Percentiles rank a stretch among this genome's conserved stretches.
phyloP scores from a whole-genome alignment of 2,888 invertebrate genomes.

The Drosophila hamatofila region DNA sequence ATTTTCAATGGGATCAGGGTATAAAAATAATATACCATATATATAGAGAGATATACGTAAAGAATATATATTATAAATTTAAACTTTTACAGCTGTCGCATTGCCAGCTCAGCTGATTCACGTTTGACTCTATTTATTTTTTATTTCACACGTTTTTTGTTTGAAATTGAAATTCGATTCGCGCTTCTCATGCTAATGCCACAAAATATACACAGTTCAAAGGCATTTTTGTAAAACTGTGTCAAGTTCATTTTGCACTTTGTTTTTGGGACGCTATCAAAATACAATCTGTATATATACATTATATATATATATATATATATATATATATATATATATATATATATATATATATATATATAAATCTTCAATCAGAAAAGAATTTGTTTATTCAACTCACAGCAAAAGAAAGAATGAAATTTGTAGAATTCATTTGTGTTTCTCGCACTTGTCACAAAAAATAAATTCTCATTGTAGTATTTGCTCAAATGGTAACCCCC shows the following conservation, averaged over 20 bases:
- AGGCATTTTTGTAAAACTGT: constrained; percentile 48
- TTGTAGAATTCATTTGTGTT: constrained; percentile 29
- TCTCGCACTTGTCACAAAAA: constrained; percentile 23
- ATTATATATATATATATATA: constrained; percentile 16
- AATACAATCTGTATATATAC: constrained; percentile 36
- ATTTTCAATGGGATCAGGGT: too few species aligned
- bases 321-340: constrained; percentile 12
- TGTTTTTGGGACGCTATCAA: constrained; percentile 36
- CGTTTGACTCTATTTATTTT: constrained; percentile 26
- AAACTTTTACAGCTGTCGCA: constrained; percentile 12
- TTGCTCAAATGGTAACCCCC: constrained; percentile 27
- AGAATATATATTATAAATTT: background rate
- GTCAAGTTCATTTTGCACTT: constrained; percentile 65
- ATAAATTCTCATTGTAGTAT: constrained; percentile 45
- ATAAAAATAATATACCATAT: background rate
- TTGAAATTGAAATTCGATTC: constrained; percentile 62
- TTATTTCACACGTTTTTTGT: constrained; percentile 58
- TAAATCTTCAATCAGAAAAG: constrained; percentile 12
- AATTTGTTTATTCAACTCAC: constrained; percentile 20
- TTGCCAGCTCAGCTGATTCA: constrained; percentile 43
- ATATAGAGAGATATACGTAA: background rate
- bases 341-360: background rate
- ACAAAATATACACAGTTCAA: constrained; percentile 21
- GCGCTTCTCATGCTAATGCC: constrained; percentile 47
- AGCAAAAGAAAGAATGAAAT: constrained; percentile 22